Percentiles rank a stretch among this genome's conserved stretches.
Evolutionary conservation across 2,113 vertebrate species (phyloP).

Genomic region (Coptodon rendalli): DNA sequence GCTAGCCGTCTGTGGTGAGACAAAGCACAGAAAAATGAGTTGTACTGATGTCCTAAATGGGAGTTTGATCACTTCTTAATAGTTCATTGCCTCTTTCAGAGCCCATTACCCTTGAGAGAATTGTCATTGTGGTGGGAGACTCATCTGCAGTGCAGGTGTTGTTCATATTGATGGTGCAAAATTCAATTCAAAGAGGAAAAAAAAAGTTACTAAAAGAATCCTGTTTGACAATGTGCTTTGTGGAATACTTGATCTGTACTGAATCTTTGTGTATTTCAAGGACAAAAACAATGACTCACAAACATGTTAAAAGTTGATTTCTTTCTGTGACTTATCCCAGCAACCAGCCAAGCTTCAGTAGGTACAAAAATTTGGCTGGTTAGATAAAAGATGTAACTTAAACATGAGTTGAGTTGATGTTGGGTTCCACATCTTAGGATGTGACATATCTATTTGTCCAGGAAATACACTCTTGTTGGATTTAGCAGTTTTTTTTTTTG

Average conservation of each 20-base stretch:
- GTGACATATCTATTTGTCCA: neutral
- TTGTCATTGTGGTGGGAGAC: neutral
- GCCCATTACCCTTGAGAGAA: constrained; percentile 10
- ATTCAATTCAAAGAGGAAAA: neutral
- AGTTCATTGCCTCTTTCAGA: neutral
- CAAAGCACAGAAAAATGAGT: neutral
- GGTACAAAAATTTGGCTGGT: neutral
- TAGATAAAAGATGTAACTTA: neutral
- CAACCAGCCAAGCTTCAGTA: neutral
- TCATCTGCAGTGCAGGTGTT: neutral
- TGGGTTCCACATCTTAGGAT: neutral
- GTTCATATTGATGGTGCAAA: neutral
- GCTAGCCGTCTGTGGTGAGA: neutral
- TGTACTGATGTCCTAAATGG: neutral
- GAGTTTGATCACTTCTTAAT: constrained; percentile 31
- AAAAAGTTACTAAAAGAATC: neutral
- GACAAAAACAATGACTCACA: neutral
- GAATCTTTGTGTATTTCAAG: neutral
- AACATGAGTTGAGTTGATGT: neutral
- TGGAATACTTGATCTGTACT: neutral
- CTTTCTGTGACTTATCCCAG: neutral
- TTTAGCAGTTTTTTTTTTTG: accelerated
- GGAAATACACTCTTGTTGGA: neutral
- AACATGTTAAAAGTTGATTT: neutral
- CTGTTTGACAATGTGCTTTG: neutral